Base-by-base conservation (phyloP, 2,797 vertebrate species). In the Helicolenus hilgendorfi region DNA sequence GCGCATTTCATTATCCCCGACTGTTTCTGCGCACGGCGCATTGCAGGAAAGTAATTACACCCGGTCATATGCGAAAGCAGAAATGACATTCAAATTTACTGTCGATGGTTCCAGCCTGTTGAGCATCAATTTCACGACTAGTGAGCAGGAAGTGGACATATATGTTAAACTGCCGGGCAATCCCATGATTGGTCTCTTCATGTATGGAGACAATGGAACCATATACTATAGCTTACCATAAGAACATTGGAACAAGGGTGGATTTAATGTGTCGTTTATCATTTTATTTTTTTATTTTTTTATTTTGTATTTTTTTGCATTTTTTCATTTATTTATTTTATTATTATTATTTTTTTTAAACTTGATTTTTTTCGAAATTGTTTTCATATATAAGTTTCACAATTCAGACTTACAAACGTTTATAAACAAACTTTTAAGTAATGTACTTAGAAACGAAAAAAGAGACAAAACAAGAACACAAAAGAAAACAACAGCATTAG, bases 101-200 rank as follows among this genome's bases (percentile, higher is more conserved):
- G 80, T 89, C 68, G 29, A 68, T 58, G 81, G 91, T 95, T 94
- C 91, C 89, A 45, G 82, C 81, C 89, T 89, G 93, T 95, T 96
- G 89, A 84, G 80, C 92, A 92, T 89, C 93, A 95, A 94, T 96
- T 97, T 94, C 92, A 96, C 91, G 84, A 94, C 81, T 90, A 88
- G 81, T 92, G 92, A 94, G 93, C 92, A 95, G 86, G 81, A 91
- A 92, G 90, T 94, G 92, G 82, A 93, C 89, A 76, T 95, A 71
- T 74, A 75, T 68, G 89, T 93, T 90, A 92, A 92, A 92, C 88
- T 87, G 84, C 76, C 0, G 64, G 79, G 65, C 77, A 75, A 29
- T 63, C 79, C 33, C 4, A 36, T 91, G 90, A 93, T 91, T 91
- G 84, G 26, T 27, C 80, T 58, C 84, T 65, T 90, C 92, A 93